Evolutionary conservation across 2,888 invertebrate species (phyloP), one percentile per base, ranked within the genome.

Genomic region (Cynaeus angustus): DNA sequence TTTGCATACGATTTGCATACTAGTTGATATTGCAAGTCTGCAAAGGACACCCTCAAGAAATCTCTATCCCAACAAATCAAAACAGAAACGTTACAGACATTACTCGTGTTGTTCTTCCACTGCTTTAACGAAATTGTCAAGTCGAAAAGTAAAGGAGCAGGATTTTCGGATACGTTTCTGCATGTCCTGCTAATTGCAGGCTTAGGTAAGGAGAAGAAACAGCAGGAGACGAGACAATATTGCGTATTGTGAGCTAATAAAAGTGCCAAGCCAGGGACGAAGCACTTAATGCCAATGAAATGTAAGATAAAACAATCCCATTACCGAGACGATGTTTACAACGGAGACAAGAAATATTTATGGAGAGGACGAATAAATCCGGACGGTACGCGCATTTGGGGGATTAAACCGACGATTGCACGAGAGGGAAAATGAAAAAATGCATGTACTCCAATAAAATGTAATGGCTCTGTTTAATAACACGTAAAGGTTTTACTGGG

Each of bases 261-360:
- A 83, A 82, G 82, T 81, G 81, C 81, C 80, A 79, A 73, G 79
- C 80, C 79, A 58, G 68, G 70, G 73, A 72, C 64, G 71, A 79
- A 80, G 81, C 82, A 82, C 82, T 83, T 84, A 84, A 84, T 83
- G 82, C 83, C 83, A 82, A 83, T 84, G 83, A 83, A 75, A 82
- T 79, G 81, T 80, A 80, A 83, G 83, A 83, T 83, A 84, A 84
- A 83, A 83, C 84, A 84, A 84, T 84, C 83, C 83, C 82, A 84
- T 84, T 71, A 71, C 58, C 82, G 80, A 76, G 66, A 72, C 72
- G 74, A 79, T 79, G 80, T 79, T 79, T 79, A 79, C 80, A 79
- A 72, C 77, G 77, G 74, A 64, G 66, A 61, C 72, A 70, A 71
- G 70, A 69, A 78, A 79, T 79, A 79, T 80, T 80, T 80, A 80